These are phyloP conservation scores for Acrossocheilus wenchowensis DNA, from an alignment of 2,797 vertebrate genomes.

Conservation along the genomic window DNA sequence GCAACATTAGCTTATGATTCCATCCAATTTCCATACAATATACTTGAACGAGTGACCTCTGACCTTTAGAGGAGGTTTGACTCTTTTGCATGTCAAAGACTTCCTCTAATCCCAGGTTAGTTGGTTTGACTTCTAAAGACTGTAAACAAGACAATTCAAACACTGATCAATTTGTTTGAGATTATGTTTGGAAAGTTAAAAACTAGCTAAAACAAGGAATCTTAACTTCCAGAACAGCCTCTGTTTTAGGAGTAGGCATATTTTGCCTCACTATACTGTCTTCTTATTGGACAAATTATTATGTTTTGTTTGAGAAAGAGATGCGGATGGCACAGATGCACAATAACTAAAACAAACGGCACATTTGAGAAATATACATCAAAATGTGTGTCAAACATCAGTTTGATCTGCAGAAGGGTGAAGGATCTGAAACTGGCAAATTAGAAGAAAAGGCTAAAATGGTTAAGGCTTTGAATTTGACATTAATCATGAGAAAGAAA, in stretches of 20 bases:
- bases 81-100: not conserved
- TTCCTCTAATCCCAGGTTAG: not conserved
- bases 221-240: not conserved
- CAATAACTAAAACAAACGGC: not conserved
- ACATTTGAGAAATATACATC: not conserved
- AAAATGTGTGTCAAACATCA: not conserved
- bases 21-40: not conserved
- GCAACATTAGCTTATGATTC: not conserved
- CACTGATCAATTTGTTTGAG: not conserved
- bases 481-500: not conserved
- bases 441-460: not conserved
- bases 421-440: not conserved
- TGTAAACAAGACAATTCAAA: not conserved
- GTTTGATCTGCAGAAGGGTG: not conserved
- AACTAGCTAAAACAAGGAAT: not conserved
- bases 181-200: not conserved
- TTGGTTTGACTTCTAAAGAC: not conserved
- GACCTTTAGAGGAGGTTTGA: not conserved
- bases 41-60: not conserved
- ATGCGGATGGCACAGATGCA: not conserved
- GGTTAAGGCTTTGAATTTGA: not conserved
- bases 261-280: not conserved
- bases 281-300: not conserved
- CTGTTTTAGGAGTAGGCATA: no score
- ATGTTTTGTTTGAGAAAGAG: not conserved